Conservation (phyloP, 2,797 vertebrate species). For the Agapornis canus region DNA sequence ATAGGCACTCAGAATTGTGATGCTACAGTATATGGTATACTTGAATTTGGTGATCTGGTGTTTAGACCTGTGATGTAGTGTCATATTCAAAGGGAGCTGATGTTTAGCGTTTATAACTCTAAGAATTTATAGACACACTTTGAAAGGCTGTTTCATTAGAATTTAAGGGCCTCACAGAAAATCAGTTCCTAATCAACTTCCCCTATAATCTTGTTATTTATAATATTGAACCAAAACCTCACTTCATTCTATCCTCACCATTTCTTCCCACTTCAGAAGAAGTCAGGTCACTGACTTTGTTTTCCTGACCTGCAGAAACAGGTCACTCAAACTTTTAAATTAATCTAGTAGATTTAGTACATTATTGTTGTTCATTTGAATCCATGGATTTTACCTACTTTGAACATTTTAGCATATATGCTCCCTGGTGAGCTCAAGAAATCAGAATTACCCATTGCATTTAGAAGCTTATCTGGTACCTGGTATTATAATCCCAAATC, state of each 20-base stretch:
- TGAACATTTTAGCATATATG: not conserved
- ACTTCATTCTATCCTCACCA: not conserved
- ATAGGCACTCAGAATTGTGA: not conserved
- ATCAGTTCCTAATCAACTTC: not conserved
- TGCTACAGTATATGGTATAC: rapidly evolving
- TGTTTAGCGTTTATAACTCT: not conserved
- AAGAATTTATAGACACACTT: not conserved
- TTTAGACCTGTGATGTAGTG: not conserved
- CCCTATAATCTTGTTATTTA: not conserved
- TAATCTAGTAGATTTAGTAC: not conserved
- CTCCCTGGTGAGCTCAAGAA: not conserved
- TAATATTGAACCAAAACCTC: not conserved
- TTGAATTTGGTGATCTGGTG: not conserved
- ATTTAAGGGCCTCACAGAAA: not conserved
- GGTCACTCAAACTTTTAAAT: not conserved
- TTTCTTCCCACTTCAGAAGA: not conserved
- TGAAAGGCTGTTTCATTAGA: not conserved
- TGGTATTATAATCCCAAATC: not conserved
- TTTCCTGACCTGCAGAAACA: not conserved
- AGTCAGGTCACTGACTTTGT: not conserved
- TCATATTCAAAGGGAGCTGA: not conserved
- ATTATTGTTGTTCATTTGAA: not conserved
- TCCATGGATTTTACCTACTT: not conserved
- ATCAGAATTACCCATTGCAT: not conserved
- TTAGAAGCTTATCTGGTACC: not conserved